Percentiles rank a stretch among this genome's conserved stretches.
phyloP scores from a whole-genome alignment of 2,888 invertebrate genomes.

The Diaprepes abbreviatus region DNA sequence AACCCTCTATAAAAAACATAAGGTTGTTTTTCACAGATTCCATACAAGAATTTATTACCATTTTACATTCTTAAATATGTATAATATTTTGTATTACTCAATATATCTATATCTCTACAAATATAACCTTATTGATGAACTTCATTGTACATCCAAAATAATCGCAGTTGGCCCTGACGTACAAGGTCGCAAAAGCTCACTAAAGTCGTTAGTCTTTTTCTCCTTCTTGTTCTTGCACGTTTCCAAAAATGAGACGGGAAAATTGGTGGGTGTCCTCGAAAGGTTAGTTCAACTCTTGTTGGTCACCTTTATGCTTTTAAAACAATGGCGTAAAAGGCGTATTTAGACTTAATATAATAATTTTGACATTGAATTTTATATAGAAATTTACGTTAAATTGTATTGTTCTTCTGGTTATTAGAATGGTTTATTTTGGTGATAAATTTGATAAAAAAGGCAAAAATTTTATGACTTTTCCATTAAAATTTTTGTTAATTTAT shows the following conservation, averaged over 20 bases:
- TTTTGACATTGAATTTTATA: background rate
- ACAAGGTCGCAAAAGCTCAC: slow-evolving; percentile 23
- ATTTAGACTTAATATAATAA: background rate
- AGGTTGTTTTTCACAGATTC: too few species aligned
- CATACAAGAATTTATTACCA: too few species aligned
- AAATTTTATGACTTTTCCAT: too few species aligned
- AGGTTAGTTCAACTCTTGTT: slow-evolving; percentile 27
- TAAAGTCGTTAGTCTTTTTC: slow-evolving; percentile 11
- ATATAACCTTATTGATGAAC: slow-evolving; percentile 6
- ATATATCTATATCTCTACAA: background rate
- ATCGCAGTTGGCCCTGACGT: slow-evolving; percentile 14
- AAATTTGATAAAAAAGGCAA: too few species aligned
- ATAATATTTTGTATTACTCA: too few species aligned
- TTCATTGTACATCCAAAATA: slow-evolving; percentile 13
- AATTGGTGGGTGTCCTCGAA: slow-evolving; percentile 22
- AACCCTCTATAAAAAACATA: too few species aligned
- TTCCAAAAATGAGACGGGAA: slow-evolving; percentile 1
- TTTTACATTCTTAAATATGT: too few species aligned
- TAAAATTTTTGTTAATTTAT: too few species aligned
- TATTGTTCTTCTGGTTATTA: too few species aligned
- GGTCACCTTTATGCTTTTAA: slow-evolving; percentile 5
- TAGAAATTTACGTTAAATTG: background rate
- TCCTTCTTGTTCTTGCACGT: slow-evolving; percentile 1
- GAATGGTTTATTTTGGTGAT: too few species aligned
- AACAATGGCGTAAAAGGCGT: slow-evolving; percentile 1